Percentiles rank a stretch among this genome's conserved stretches.
These are phyloP conservation scores for Drosophila varians DNA, from an alignment of 1,140 invertebrate genomes.

Conservation along the genomic window DNA sequence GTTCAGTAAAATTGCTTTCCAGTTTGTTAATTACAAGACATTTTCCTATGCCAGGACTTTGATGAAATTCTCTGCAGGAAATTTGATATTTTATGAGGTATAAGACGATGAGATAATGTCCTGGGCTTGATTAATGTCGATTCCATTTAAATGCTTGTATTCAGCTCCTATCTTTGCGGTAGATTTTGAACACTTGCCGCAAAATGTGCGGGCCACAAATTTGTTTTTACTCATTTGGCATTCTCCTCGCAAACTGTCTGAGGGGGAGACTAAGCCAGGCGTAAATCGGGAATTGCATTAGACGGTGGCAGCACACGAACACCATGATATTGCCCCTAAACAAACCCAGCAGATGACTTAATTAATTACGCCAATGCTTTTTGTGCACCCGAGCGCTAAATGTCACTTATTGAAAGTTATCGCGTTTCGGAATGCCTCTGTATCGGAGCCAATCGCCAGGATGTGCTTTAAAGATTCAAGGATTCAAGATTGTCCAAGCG, in stretches of 20 bases:
- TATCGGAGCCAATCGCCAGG: slow-evolving; percentile 47
- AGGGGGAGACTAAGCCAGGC: slow-evolving; percentile 26
- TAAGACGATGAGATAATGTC: slow-evolving; percentile 27
- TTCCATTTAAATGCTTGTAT: slow-evolving; percentile 30
- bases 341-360: slow-evolving; percentile 44
- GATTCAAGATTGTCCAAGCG: slow-evolving; percentile 8
- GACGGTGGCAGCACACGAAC: slow-evolving; percentile 19
- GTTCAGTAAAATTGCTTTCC: slow-evolving; percentile 12
- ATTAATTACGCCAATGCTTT: slow-evolving; percentile 64
- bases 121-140: slow-evolving; percentile 35
- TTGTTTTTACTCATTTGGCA: slow-evolving; percentile 38
- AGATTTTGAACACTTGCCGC: slow-evolving; percentile 25
- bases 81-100: slow-evolving; percentile 38
- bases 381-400: slow-evolving; percentile 34
- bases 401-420: slow-evolving; percentile 58
- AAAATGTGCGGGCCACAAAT: slow-evolving; percentile 33
- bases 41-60: slow-evolving; percentile 6
- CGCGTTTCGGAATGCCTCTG: slow-evolving; percentile 9
- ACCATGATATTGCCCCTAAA: slow-evolving; percentile 30
- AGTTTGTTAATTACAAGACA: slow-evolving; percentile 35
- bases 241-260: slow-evolving; percentile 34
- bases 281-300: slow-evolving; percentile 44
- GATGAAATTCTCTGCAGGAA: slow-evolving; percentile 9
- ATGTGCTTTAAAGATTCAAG: slow-evolving; percentile 33
- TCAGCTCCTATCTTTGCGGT: neutral